phyloP scores from a whole-genome alignment of 2,113 vertebrate genomes.

The Capricornis sumatraensis region DNA sequence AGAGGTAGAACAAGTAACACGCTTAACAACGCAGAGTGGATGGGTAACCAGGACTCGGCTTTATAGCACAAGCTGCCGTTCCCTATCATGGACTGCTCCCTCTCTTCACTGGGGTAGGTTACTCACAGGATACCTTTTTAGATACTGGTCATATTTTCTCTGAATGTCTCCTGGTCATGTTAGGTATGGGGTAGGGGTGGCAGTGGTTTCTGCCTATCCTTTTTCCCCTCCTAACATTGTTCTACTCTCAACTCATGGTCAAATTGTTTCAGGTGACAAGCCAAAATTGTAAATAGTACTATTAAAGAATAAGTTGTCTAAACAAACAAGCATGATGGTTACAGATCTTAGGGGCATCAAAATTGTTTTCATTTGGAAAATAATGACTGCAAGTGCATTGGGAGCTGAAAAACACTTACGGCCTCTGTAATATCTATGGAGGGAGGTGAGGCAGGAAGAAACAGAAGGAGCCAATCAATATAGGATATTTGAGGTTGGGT shows the following conservation, averaged over 20 bases:
- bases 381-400: not conserved
- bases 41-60: not conserved
- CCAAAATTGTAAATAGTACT: not conserved
- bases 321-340: not conserved
- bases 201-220: not conserved
- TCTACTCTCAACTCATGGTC: not conserved
- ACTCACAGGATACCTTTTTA: not conserved
- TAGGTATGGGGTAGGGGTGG: not conserved
- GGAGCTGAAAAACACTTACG: not conserved
- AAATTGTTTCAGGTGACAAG: not conserved
- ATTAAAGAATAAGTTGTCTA: not conserved
- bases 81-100: not conserved
- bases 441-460: not conserved
- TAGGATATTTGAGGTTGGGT: not conserved
- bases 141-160: not conserved
- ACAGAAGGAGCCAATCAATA: not conserved
- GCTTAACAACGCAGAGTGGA: not conserved
- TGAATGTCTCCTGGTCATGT: not conserved
- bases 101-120: not conserved
- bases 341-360: not conserved
- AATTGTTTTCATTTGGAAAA: conserved; percentile 3
- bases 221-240: not conserved
- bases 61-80: not conserved
- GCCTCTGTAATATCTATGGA: not conserved
- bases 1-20: not conserved